Percentiles rank a stretch among this genome's conserved stretches.
Conservation (phyloP, 2,888 invertebrate species). For the Ophion ellenae region DNA sequence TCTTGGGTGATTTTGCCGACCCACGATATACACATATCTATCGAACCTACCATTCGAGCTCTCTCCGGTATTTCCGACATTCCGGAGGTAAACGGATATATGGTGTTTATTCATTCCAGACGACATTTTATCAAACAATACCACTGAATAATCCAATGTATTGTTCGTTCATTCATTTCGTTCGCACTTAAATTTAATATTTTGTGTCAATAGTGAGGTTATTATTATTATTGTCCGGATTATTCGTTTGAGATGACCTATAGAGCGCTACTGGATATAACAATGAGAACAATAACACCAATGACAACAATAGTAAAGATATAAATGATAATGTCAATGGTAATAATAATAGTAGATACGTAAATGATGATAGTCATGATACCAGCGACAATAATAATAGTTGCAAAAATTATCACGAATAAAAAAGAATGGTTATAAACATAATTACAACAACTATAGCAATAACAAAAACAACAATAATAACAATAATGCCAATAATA, state of each 20-base stretch:
- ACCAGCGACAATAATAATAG: neutral
- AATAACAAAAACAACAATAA: neutral
- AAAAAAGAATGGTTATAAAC: neutral
- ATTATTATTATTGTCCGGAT: neutral
- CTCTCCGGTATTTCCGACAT: constrained; percentile 3
- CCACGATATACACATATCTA: neutral
- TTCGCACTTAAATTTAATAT: neutral
- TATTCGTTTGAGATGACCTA: neutral
- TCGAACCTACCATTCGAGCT: neutral
- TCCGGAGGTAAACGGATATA: neutral
- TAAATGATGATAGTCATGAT: neutral
- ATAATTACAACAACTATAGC: neutral
- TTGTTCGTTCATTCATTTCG: neutral
- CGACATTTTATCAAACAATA: neutral
- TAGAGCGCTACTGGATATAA: neutral
- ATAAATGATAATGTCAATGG: neutral
- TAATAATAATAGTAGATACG: neutral
- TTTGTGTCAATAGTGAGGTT: neutral
- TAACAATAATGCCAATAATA: too few relatives aligned
- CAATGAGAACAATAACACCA: neutral
- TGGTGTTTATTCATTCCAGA: neutral
- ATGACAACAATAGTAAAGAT: neutral
- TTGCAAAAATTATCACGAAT: too few relatives aligned
- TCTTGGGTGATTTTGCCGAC: neutral
- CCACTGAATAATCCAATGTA: neutral